A percentile compares a stretch with the other conserved stretches of the same genome.
phyloP scores from a whole-genome alignment of 2,797 vertebrate genomes.

The Valencia hispanica region DNA sequence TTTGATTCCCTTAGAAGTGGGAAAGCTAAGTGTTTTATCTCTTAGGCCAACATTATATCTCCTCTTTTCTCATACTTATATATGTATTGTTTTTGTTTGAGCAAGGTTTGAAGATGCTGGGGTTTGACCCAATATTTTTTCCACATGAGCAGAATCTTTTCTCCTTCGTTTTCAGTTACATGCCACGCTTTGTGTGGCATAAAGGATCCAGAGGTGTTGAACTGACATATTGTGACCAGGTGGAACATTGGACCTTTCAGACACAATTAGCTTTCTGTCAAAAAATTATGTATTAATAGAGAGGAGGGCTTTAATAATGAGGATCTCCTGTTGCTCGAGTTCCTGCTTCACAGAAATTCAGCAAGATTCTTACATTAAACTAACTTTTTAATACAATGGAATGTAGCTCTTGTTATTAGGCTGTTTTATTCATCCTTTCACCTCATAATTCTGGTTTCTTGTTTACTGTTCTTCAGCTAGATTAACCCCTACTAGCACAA shows the following conservation, averaged over 20 bases:
- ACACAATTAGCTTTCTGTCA: constrained; percentile 43
- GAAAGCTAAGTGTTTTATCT: constrained; percentile 32
- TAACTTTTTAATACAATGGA: not conserved
- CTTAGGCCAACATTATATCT: constrained; percentile 34
- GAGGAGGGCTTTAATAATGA: constrained; percentile 44
- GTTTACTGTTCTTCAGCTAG: not conserved
- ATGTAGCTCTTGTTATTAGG: not conserved
- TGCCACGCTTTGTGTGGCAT: constrained; percentile 6
- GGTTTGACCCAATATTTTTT: constrained; percentile 11
- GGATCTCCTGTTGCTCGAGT: constrained; percentile 52
- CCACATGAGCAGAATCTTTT: constrained; percentile 6
- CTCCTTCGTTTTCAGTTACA: constrained; percentile 4
- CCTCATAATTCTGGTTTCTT: not conserved
- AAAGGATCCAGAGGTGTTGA: constrained; percentile 23
- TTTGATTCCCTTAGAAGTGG: constrained; percentile 37
- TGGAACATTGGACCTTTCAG: constrained; percentile 51
- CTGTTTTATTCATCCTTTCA: not conserved
- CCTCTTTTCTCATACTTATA: not conserved
- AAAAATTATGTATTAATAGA: constrained; percentile 62
- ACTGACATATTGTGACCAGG: constrained; percentile 65
- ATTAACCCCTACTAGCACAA: not conserved
- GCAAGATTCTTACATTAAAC: not conserved
- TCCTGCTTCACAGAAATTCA: constrained; percentile 15
- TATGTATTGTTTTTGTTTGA: constrained; percentile 29
- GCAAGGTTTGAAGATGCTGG: not conserved